phyloP scores from a whole-genome alignment of 1,140 invertebrate genomes.

The Micrasema minimum region DNA sequence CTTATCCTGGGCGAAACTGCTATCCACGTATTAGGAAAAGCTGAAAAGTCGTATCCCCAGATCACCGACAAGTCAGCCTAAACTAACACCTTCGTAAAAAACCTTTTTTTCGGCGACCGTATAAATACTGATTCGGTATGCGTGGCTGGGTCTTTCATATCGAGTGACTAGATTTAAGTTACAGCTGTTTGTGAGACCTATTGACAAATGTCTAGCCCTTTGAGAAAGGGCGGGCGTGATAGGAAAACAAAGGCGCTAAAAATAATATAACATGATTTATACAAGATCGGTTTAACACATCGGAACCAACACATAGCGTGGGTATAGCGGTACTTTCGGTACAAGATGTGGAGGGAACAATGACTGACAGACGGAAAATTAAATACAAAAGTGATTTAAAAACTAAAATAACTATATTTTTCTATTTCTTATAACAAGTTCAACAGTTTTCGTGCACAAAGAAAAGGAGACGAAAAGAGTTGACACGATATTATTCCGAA shows the following conservation, averaged over 20 bases:
- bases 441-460: not conserved
- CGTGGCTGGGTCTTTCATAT: constrained; percentile 16
- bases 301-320: no score
- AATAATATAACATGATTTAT: constrained; percentile 45
- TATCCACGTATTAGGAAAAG: not conserved
- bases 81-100: constrained; percentile 9
- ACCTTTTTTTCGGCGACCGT: not conserved
- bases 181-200: not conserved
- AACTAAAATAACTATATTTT: no score
- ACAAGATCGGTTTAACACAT: constrained; percentile 25
- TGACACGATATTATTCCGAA: constrained; percentile 45
- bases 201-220: constrained; percentile 9
- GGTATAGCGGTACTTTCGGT: no score
- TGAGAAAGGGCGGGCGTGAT: constrained; percentile 35
- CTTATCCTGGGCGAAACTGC: not conserved
- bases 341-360: no score
- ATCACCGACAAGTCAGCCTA: not conserved
- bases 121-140: constrained; percentile 13
- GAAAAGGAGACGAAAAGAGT: not conserved
- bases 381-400: not conserved
- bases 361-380: not conserved
- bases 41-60: not conserved
- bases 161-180: constrained; percentile 25
- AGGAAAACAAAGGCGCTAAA: constrained; percentile 43
- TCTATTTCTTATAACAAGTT: not conserved